Percentiles rank a stretch among this genome's conserved stretches.
These are phyloP conservation scores for Octodon degus DNA, from an alignment of 2,113 vertebrate species.

Conservation along the genomic window DNA sequence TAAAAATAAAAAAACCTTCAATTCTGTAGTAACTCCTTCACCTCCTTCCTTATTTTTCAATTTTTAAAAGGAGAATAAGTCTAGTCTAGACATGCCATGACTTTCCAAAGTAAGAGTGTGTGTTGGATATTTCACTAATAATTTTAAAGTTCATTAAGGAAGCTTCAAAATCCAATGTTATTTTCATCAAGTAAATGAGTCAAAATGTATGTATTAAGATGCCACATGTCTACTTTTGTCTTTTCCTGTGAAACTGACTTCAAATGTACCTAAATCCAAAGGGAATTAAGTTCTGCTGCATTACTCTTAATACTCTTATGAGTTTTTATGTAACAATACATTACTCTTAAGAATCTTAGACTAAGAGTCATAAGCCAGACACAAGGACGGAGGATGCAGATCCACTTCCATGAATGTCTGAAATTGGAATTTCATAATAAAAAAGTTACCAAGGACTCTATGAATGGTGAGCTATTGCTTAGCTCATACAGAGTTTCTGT, in stretches of 20 bases:
- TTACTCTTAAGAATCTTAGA: neutral
- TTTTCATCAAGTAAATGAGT: neutral
- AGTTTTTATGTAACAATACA: neutral
- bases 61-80: neutral
- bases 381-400: neutral
- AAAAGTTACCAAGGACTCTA: neutral
- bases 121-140: neutral
- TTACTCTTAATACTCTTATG: too few relatives aligned
- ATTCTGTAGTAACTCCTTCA: neutral
- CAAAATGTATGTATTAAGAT: constrained; percentile 27
- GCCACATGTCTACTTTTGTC: neutral
- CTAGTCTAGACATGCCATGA: neutral
- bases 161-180: neutral
- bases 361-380: neutral
- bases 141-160: neutral
- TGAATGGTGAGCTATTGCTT: neutral
- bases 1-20: neutral
- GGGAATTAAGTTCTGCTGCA: neutral
- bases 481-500: neutral
- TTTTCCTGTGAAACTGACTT: neutral
- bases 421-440: neutral
- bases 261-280: neutral
- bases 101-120: neutral
- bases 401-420: neutral
- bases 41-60: neutral